Base-by-base conservation (phyloP, 2,797 vertebrate species). In the Psittacula echo region DNA sequence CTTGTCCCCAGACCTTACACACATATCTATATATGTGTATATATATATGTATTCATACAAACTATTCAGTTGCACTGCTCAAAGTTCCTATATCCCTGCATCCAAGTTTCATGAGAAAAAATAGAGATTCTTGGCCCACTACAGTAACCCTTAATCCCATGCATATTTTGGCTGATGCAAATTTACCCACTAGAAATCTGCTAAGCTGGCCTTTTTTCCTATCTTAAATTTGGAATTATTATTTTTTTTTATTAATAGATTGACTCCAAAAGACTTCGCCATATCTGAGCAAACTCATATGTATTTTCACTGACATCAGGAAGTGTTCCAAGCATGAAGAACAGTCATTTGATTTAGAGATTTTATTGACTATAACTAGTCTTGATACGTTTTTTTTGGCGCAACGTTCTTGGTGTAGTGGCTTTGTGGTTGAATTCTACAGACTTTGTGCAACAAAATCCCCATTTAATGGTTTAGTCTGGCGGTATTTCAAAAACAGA, bases 341-440 rank as follows among this genome's bases (percentile, higher is more conserved):
- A 80, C 71, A 86, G 94, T 96, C 66, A 97, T 97, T 97, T 96
- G 91, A 91, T 96, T 97, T 97, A 90, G 93, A 94, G 90, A 95
- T 97, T 97, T 97, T 95, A 94, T 92, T 97, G 94, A 96, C 77
- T 79, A 93, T 92, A 93, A 94, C 92, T 97, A 93, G 94, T 97
- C 90, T 94, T 95, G 73, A 96, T 96, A 90, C 97, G 96, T 97
- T 98, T 97, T 97, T 62, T 83, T 98, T 98, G 97, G 96, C 96
- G 89, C 61, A 71, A 56, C 26, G 41, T 60, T 93, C 96, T 92
- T 94, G 86, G 74, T 96, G 85, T 80, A 93, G 94, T 95, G 94
- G 74, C 93, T 96, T 97, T 8, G 74, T 10, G 78, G 95, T 95
- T 97, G 85, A 93, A 97, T 97, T 97, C 97, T 97, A 84, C 90